phyloP scores from a whole-genome alignment of 1,140 invertebrate species.

The Varroa destructor region DNA sequence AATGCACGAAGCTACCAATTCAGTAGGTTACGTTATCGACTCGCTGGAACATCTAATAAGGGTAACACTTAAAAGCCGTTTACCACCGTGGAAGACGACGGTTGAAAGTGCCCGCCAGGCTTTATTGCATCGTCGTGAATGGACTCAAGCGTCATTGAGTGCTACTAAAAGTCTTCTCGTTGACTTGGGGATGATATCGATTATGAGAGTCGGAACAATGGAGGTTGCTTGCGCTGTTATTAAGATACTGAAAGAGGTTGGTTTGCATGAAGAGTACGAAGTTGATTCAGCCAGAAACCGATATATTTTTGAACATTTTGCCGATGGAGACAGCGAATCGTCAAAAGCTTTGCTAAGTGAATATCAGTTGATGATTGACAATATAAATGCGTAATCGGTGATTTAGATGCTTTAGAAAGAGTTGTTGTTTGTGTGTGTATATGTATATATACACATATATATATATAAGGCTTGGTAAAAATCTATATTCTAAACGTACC shows the following conservation, averaged over 20 bases:
- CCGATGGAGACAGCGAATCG: neutral
- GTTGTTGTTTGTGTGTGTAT: too few species aligned
- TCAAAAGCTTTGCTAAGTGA: neutral
- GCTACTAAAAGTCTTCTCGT: conserved; percentile 2
- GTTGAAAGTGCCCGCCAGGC: neutral
- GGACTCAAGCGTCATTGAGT: conserved; percentile 3
- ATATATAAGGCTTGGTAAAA: too few species aligned
- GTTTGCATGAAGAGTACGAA: neutral
- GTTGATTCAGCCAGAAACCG: conserved; percentile 11
- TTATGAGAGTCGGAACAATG: neutral
- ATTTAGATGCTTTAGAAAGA: too few species aligned
- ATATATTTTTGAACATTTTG: conserved; percentile 9
- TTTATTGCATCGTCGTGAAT: neutral
- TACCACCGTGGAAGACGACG: neutral
- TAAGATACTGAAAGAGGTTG: neutral
- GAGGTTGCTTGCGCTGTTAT: neutral
- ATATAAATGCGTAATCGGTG: too few species aligned
- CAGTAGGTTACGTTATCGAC: conserved; percentile 7
- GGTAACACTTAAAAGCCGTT: neutral
- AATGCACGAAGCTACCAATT: neutral
- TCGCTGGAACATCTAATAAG: conserved; percentile 5
- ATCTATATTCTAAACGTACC: too few species aligned
- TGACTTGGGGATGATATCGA: conserved; percentile 11
- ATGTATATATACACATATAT: too few species aligned
- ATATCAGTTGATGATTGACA: neutral